phyloP scores from a whole-genome alignment of 2,797 vertebrate species.

The Morus bassanus region DNA sequence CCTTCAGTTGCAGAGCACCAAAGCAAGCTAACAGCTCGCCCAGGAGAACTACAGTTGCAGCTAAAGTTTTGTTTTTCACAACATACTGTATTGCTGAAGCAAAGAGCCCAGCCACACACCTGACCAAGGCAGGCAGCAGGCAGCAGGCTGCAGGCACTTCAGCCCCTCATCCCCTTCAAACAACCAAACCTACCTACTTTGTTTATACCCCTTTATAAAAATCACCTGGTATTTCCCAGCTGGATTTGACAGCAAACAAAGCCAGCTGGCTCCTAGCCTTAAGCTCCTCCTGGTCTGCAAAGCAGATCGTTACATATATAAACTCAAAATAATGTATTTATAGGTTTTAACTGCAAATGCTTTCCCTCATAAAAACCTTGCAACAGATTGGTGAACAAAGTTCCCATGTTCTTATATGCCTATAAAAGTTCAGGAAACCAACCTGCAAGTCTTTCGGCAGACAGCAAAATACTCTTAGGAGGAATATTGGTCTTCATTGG shows the following conservation, averaged over 20 bases:
- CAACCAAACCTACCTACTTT: accelerated
- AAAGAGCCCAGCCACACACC: neutral
- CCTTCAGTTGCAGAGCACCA: neutral
- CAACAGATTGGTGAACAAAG: neutral
- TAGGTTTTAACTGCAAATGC: neutral
- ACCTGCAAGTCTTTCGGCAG: neutral
- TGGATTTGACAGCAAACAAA: neutral
- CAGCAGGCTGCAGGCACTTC: neutral
- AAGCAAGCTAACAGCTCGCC: neutral
- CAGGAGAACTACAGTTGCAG: accelerated
- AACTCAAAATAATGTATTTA: neutral
- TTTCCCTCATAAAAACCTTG: neutral
- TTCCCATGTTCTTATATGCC: neutral
- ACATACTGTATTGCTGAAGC: accelerated
- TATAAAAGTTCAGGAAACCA: neutral
- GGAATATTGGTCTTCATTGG: neutral
- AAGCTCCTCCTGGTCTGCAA: neutral
- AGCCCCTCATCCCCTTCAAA: accelerated
- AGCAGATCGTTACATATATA: neutral
- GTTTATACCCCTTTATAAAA: neutral
- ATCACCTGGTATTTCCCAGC: neutral
- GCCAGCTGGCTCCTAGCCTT: neutral
- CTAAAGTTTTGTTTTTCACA: neutral
- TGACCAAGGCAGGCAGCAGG: accelerated
- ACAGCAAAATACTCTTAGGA: neutral